Conservation (phyloP, 2,113 vertebrate species). For the Nycticryphes semicollaris region DNA sequence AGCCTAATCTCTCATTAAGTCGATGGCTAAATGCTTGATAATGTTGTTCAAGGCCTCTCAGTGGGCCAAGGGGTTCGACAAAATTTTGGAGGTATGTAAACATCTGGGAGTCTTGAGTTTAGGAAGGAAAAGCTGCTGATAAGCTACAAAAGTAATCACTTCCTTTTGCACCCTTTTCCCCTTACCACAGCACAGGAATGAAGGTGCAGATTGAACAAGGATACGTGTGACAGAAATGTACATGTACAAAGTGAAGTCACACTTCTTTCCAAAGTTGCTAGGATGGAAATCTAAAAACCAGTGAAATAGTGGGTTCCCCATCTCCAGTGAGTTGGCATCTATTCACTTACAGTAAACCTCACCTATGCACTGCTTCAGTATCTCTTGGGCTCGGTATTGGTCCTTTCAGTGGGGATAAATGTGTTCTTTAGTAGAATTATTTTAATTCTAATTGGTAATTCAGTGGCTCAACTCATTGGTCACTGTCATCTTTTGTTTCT, state of each 20-base stretch:
- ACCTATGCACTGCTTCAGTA: neutral
- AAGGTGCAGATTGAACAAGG: neutral
- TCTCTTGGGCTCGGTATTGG: neutral
- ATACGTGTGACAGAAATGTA: neutral
- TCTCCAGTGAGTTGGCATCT: neutral
- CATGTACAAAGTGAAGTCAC: accelerated
- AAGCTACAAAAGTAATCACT: neutral
- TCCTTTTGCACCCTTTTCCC: neutral
- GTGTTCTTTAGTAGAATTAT: neutral
- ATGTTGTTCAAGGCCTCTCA: neutral
- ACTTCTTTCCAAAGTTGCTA: neutral
- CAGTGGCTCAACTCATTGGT: neutral
- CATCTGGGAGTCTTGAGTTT: neutral
- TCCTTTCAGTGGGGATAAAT: neutral
- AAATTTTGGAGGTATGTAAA: neutral
- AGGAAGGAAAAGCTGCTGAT: neutral
- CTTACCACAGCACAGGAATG: neutral
- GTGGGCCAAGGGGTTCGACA: neutral
- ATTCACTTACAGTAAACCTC: neutral
- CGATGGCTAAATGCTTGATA: neutral
- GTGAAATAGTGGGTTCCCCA: neutral
- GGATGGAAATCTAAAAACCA: neutral
- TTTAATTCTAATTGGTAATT: neutral
- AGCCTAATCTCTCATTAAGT: neutral
- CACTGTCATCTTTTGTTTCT: neutral